Evolutionary conservation across 2,113 vertebrate genomes (phyloP).

Genomic region (Protomyctophum bolini): DNA sequence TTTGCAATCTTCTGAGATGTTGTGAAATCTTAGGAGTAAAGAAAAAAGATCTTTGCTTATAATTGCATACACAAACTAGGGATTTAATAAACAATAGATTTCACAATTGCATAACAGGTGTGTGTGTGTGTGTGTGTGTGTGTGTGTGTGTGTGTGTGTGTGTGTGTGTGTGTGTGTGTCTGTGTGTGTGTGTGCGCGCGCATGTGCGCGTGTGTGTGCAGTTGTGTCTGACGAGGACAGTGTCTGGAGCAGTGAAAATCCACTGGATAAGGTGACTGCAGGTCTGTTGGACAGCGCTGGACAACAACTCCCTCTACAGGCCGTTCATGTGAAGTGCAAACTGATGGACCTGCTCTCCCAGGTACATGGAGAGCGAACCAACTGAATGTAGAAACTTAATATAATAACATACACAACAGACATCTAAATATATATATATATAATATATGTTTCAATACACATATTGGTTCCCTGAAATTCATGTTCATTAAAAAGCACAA

Average conservation of each 20-base stretch:
- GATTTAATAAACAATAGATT: no score
- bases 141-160: not conserved
- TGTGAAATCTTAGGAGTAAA: no score
- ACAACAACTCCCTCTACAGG: constrained; percentile 78
- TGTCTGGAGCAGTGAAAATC: constrained; percentile 48
- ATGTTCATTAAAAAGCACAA: no score
- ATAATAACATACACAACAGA: no score
- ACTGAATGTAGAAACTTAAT: no score
- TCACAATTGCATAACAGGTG: no score
- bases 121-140: not conserved
- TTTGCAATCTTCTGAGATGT: no score
- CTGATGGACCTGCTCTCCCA: constrained; percentile 85
- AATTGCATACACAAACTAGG: no score
- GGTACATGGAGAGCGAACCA: constrained; percentile 55
- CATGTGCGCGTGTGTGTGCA: constrained; percentile 25
- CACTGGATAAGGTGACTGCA: constrained; percentile 55
- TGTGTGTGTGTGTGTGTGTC: constrained; percentile 4
- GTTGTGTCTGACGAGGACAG: constrained; percentile 1
- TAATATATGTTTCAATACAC: no score
- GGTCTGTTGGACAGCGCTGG: constrained; percentile 82
- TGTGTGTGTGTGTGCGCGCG: constrained; percentile 3
- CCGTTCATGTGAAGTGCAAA: constrained; percentile 81
- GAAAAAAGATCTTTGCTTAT: no score
- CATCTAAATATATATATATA: no score
- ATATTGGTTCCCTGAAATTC: no score